A percentile compares a stretch with the other conserved stretches of the same genome.
phyloP scores from a whole-genome alignment of 2,113 vertebrate genomes.

The Phalacrocorax brasilianus region DNA sequence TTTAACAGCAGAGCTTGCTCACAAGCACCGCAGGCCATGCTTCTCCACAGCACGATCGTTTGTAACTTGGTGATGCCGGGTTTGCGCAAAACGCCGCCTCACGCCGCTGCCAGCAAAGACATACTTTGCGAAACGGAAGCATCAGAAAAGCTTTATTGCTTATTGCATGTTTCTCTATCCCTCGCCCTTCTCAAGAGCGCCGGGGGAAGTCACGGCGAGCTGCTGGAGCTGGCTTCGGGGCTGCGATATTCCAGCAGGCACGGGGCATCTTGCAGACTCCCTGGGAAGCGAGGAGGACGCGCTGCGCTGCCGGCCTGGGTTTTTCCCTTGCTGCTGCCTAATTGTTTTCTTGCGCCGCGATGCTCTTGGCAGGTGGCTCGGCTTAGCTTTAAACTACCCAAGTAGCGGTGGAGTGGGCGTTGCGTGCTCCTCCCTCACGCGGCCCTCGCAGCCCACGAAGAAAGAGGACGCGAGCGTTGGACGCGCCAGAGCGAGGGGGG shows the following conservation, averaged over 20 bases:
- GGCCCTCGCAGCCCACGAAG: not conserved
- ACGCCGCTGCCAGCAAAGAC: accelerated
- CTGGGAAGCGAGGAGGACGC: not conserved
- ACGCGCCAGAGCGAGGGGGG: accelerated
- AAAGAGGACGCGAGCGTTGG: accelerated
- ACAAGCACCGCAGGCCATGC: not conserved
- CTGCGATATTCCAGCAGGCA: not conserved
- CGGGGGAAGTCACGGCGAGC: accelerated
- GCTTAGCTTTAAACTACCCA: not conserved
- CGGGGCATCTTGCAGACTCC: not conserved
- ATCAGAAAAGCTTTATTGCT: not conserved
- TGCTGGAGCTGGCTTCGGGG: not conserved
- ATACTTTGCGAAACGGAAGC: accelerated
- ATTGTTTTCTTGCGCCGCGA: not conserved
- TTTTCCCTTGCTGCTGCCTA: not conserved
- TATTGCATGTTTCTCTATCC: not conserved
- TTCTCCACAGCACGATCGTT: not conserved
- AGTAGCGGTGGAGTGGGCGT: accelerated
- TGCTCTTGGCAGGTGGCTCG: not conserved
- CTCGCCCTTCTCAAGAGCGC: not conserved
- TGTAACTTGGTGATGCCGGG: not conserved
- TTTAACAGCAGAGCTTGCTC: not conserved
- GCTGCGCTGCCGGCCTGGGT: accelerated
- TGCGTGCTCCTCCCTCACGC: accelerated
- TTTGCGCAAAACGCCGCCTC: too few relatives aligned